Base-by-base conservation (phyloP, 92 coral and sea anemone genomes). In the Zoanthus sansibaricus region DNA sequence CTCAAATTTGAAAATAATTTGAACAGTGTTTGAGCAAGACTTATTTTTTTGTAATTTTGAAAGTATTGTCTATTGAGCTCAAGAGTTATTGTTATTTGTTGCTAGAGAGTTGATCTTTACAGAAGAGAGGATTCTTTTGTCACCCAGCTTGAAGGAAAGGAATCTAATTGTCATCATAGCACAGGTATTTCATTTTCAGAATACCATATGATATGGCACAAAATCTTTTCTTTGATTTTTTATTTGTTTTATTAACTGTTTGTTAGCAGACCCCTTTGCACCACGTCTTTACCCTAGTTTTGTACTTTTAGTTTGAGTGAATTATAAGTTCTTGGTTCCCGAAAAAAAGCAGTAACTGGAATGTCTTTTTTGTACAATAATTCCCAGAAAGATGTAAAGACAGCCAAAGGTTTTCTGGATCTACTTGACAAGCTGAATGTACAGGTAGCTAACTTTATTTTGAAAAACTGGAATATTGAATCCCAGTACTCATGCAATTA, bases 51-150 rank as follows among this genome's bases (percentile, higher is more conserved):
- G 14, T 32, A 25, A 47, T 21, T 32, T 9, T 7, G 31, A 32
- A 52, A 56, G 13, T 69, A 0, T 25, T 69, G 9, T 25, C 25
- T 25, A 25, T 25, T 25, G 25, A 25, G 25, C 25, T 25, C 25
- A 25, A 25, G 25, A 25, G 25, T 25, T 25, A 25, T 67, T 9
- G 18, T 66, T n/a, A 71, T 77, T 18, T 52, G 33, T 79, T 86
- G 78, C 69, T 79, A 97, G 99, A 88, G 99, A 97, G 86, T 76
- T 97, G 5, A 75, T 97, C 55, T 97, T 97, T 61, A 97, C 99
- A 51, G 99, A 97, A 49, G 90, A 98, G 55, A 94, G 89, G 58
- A 83, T 93, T 49, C 90, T 97, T 78, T 89, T 95, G 33, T 95
- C 99, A 44, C 98, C 99, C 33, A 77, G 89, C 45, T 47, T 87